Conservation (phyloP, 2,888 invertebrate species). For the Seira musarum region DNA sequence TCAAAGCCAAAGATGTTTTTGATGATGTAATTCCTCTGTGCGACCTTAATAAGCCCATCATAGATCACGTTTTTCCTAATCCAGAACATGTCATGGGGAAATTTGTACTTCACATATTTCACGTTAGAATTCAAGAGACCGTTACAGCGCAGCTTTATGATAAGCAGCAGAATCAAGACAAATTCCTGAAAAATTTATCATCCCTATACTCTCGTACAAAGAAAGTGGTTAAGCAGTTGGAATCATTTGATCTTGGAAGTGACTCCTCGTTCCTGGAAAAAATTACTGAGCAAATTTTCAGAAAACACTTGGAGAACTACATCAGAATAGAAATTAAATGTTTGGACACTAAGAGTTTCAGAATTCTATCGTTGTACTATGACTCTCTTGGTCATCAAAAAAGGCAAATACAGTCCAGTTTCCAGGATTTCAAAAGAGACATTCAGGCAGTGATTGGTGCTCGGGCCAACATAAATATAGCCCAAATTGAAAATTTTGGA, state of each 20-base stretch:
- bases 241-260: slow-evolving; percentile 83
- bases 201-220: slow-evolving; percentile 90
- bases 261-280: slow-evolving; percentile 86
- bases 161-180: slow-evolving; percentile 77
- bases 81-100: slow-evolving; percentile 98
- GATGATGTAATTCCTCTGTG: slow-evolving; percentile 91
- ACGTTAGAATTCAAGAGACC: slow-evolving; percentile 82
- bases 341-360: slow-evolving; percentile 83
- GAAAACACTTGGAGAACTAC: slow-evolving; percentile 84
- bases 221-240: slow-evolving; percentile 82
- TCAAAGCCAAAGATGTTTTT: slow-evolving; percentile 91
- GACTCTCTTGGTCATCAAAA: slow-evolving; percentile 95
- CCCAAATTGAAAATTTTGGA: slow-evolving; percentile 95
- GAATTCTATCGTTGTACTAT: slow-evolving; percentile 88
- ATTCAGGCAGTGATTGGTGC: slow-evolving; percentile 94
- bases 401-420: slow-evolving; percentile 74
- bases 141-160: slow-evolving; percentile 85
- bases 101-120: slow-evolving; percentile 96
- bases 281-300: slow-evolving; percentile 85
- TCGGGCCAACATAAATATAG: slow-evolving; percentile 93
- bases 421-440: slow-evolving; percentile 94
- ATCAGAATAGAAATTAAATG: slow-evolving; percentile 84
- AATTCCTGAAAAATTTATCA: slow-evolving; percentile 89
- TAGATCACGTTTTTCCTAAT: slow-evolving; percentile 92
- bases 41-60: slow-evolving; percentile 86